Base-by-base conservation (phyloP, 2,888 invertebrate genomes). In the Eucera pruinosa region DNA sequence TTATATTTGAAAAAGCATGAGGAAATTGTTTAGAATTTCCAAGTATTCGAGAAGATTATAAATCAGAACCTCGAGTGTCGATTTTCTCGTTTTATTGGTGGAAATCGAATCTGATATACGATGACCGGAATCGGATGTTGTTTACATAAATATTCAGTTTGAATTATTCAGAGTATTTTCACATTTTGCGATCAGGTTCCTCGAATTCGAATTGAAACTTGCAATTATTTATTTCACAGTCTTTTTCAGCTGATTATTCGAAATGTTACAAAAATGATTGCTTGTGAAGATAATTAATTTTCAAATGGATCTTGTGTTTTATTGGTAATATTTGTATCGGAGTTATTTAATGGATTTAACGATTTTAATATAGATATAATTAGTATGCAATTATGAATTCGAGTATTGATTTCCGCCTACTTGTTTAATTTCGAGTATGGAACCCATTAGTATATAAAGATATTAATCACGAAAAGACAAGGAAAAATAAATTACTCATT, bases 81-180 rank as follows among this genome's bases (percentile, higher is more conserved):
- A 45, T 7, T 43, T 6, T 15, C 15, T 15, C 2, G 18, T 27
- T 47, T 47, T 60, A 45, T 45, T 20, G 9, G 1, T 11, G 18
- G 0, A n/a, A 4, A 1, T 25, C 7, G 45, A 39, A 50, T 50
- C 15, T 13, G 18, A n/a, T 39, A 50, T 27, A 48, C n/a, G 5
- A 6, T 13, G 13, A 18, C 39, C 39, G 48, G 13, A 39, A 36
- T 50, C 48, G 20, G 11, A 23, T 27, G 27, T 7, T 39, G 39
- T 62, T 62, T 50, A 23, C 62, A 25, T 50, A 50, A 62, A 39
- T 25, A 27, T 39, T 20, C 62, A 9, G 39, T 62, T 25, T 18
- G 23, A 36, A 36, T 39, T 25, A 25, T 25, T 39, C 23, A 6
- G 25, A 62, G 39, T 27, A 36, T 50, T 50, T n/a, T 18, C 25